Base-by-base conservation (phyloP, 2,888 invertebrate species). In the Spodoptera exigua region DNA sequence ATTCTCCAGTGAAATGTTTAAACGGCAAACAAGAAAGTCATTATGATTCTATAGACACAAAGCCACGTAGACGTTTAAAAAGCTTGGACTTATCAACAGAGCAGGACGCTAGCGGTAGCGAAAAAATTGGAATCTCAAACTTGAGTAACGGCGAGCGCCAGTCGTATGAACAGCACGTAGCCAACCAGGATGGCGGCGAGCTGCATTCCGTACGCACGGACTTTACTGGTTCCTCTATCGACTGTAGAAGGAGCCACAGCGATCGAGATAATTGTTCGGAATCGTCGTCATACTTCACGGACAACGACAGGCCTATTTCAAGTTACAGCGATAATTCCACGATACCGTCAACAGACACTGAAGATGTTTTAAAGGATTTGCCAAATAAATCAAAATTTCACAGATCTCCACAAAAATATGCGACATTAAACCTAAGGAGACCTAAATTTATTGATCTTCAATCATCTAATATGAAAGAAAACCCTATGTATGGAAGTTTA, bases 231-330 rank as follows among this genome's bases (percentile, higher is more conserved):
- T 91, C 90, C 69, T 89, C 89, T 40, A 83, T 88, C 70, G 92
- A 91, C 86, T 92, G 82, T 79, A 91, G 93, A 89, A 90, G 92
- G 85, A 91, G 90, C 74, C 90, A 91, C 72, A 91, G 89, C 79
- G 93, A 93, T 85, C 89, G 93, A 79, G 94, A 94, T 90, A 93
- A 94, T 88, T 93, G 93, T 82, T 94, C 94, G 56, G 94, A 94
- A 85, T 90, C 94, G 43, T 94, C 94, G 56, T 93, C 93, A 73
- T 93, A 93, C 78, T 83, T 93, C 69, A 94, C 94, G 55, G 94
- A 94, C 82, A 94, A 92, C 79, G 94, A 94, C 74, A 85, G 94
- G 67, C 94, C 94, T 72, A 93, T 94, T 86, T 94, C 94, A 13
- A 93, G 93, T 75, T 94, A 94, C 67, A 93, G 93, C 78, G 94